A percentile compares a stretch with the other conserved stretches of the same genome.
phyloP scores from a whole-genome alignment of 2,113 vertebrate species.

The Halichoeres trimaculatus region DNA sequence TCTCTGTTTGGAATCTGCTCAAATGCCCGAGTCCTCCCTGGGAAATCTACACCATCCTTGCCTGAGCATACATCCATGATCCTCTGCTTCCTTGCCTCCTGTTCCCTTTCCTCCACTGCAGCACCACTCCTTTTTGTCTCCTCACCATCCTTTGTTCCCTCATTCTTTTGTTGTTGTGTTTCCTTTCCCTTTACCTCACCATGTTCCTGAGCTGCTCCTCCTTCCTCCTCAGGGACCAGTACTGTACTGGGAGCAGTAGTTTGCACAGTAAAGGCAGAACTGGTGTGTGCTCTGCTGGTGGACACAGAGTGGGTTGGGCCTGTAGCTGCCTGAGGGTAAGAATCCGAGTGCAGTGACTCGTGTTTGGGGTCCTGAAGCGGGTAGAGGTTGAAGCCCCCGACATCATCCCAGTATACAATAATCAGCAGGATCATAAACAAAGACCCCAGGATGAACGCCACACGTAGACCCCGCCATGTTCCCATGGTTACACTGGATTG shows the following conservation, averaged over 20 bases:
- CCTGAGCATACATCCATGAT: slow-evolving; percentile 86
- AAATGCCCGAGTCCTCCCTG: slow-evolving; percentile 83
- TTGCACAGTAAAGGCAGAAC: neutral
- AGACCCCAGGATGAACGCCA: slow-evolving; percentile 72
- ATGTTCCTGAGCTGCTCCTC: neutral
- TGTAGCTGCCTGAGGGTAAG: neutral
- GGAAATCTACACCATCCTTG: slow-evolving; percentile 80
- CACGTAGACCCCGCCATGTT: slow-evolving; percentile 58
- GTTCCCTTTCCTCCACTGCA: slow-evolving; percentile 56
- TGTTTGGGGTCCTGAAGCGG: slow-evolving; percentile 58
- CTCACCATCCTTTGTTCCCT: slow-evolving; percentile 17
- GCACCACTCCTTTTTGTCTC: neutral
- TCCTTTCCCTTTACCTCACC: slow-evolving; percentile 8
- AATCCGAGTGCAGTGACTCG: neutral
- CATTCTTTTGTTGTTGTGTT: slow-evolving; percentile 1
- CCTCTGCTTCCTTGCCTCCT: slow-evolving; percentile 84
- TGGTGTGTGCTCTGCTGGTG: neutral
- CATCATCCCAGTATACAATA: slow-evolving; percentile 78
- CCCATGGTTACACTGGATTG: slow-evolving; percentile 53
- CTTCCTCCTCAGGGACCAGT: neutral
- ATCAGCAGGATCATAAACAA: slow-evolving; percentile 76
- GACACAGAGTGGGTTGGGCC: neutral
- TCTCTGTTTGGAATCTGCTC: slow-evolving; percentile 88
- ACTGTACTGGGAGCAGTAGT: neutral
- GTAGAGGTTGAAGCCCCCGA: slow-evolving; percentile 65